These are phyloP conservation scores for Torymus tubicola DNA, from an alignment of 2,888 invertebrate genomes.

Conservation along the genomic window DNA sequence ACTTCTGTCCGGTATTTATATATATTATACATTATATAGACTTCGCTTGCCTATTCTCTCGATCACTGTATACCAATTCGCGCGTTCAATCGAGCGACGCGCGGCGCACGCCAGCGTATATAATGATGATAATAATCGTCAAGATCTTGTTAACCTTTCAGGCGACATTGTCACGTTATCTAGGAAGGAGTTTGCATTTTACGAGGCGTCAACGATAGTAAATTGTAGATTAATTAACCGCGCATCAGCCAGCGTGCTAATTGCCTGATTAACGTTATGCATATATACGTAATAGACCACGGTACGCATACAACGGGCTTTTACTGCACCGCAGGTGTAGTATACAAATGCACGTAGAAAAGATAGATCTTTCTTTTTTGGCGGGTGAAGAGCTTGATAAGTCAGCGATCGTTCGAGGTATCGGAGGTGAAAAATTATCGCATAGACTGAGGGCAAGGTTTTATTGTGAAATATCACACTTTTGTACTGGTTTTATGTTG, in stretches of 20 bases:
- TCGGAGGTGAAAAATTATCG: constrained; percentile 12
- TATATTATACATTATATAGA: not conserved
- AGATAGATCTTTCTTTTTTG: too few species aligned
- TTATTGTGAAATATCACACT: constrained; percentile 32
- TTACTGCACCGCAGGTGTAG: too few species aligned
- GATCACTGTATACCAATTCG: not conserved
- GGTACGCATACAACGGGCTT: too few species aligned
- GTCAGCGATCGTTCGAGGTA: not conserved
- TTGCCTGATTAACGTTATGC: constrained; percentile 34
- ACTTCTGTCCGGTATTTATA: not conserved
- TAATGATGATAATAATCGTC: constrained; percentile 2
- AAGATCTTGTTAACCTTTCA: constrained; percentile 25
- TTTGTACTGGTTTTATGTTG: constrained; percentile 45
- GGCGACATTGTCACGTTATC: constrained; percentile 36
- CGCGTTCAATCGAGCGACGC: too few species aligned
- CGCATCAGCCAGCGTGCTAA: constrained; percentile 39
- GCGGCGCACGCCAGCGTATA: too few species aligned
- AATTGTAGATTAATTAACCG: constrained; percentile 52
- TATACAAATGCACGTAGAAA: too few species aligned
- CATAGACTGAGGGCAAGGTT: constrained; percentile 37
- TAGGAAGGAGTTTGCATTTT: constrained; percentile 52
- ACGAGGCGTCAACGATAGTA: constrained; percentile 46
- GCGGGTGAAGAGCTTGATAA: too few species aligned
- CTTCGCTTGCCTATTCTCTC: constrained; percentile 23
- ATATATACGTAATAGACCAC: too few species aligned